Base-by-base conservation (phyloP, 2,113 vertebrate species). In the Proterorhinus semilunaris region DNA sequence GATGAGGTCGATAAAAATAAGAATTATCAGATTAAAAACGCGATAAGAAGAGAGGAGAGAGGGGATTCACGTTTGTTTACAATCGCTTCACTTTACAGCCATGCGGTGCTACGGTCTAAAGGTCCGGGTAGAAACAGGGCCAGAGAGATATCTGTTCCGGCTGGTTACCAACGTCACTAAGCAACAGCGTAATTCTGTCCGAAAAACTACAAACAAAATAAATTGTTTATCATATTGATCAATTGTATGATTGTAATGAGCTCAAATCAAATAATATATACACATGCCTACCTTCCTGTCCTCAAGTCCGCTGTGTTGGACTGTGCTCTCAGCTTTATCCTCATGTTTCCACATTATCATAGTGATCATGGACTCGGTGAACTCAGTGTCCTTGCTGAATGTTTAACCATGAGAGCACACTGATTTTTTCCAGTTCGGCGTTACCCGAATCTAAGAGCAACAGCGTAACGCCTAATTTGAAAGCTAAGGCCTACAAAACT, bases 81-180 rank as follows among this genome's bases (percentile, higher is more conserved):
- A 62, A 6, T 62, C 15, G n/a, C 10, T 62, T 12, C 45, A 17
- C 10, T 71, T 72, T 3, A 62, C 71, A 71, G 45, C 50, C 65
- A 5, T 1, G n/a, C 13, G 16, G 78, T 77, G 82, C 72, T 66
- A 74, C 83, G 0, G 3, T 66, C 2, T 83, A 88, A 83, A 16
- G 53, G 5, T 76, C 89, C 90, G 88, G 76, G 53, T 6, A 9
- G 2, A 2, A 1, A 17, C 21, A 8, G 0, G 21, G 0, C 6
- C 7, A 7, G 0, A 0, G 36, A 7, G 0, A 72, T 80, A 8
- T 21, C 1, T 0, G 85, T 90, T 91, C 88, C 90, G 74, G 8
- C 27, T 21, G 21, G 21, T 21, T 21, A 21, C 1, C 1, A 21
- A 21, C 21, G 21, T 21, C 2, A 21, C 21, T 21, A 21, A 21